These are phyloP conservation scores for Gavia stellata DNA, from an alignment of 2,113 vertebrate species.

Conservation along the genomic window DNA sequence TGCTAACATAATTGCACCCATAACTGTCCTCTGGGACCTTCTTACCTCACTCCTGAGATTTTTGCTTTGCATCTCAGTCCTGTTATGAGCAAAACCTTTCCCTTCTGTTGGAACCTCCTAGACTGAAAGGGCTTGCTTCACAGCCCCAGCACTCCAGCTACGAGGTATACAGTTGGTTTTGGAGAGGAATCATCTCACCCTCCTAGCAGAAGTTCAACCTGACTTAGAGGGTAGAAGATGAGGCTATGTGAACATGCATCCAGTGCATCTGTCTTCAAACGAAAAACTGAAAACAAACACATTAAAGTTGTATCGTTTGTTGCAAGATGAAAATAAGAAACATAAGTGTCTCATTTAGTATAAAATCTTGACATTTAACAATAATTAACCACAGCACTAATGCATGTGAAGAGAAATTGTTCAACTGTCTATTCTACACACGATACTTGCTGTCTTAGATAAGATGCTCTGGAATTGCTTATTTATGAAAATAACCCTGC, in stretches of 20 bases:
- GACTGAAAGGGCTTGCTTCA: background rate
- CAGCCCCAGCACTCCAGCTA: background rate
- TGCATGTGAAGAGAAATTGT: background rate
- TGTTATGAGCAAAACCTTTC: background rate
- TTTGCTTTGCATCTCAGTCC: background rate
- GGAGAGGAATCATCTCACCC: background rate
- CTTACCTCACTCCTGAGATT: background rate
- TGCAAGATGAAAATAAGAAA: background rate
- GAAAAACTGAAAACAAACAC: background rate
- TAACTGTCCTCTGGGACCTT: background rate
- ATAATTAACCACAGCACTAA: background rate
- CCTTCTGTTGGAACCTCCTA: background rate
- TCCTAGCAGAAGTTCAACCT: background rate
- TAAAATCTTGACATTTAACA: background rate
- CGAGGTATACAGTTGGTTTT: fast-evolving
- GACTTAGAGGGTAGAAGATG: background rate
- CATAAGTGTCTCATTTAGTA: background rate
- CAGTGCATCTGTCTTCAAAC: background rate
- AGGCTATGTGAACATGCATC: background rate
- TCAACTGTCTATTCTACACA: background rate
- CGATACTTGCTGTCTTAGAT: background rate
- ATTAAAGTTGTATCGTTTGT: fast-evolving
- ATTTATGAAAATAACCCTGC: background rate
- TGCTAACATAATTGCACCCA: background rate
- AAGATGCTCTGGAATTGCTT: background rate